phyloP scores from a whole-genome alignment of 2,888 invertebrate genomes.

The Hyalella azteca region DNA sequence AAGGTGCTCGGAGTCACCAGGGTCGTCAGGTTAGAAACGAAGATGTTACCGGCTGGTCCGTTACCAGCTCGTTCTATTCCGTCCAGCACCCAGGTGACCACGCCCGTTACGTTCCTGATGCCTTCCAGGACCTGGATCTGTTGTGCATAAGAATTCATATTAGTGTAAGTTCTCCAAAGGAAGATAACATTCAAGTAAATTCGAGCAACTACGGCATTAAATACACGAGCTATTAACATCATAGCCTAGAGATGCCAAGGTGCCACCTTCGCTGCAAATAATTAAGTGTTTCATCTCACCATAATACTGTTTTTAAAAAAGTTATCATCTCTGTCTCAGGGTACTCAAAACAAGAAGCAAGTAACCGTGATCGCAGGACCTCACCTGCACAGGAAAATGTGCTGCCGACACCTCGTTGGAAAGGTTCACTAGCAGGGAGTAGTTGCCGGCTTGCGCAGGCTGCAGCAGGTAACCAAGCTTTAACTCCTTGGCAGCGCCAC shows the following conservation, averaged over 20 bases:
- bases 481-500: background rate
- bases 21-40: conserved; percentile 38
- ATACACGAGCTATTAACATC: too few species aligned
- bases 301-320: too few species aligned
- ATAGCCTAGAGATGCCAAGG: too few species aligned
- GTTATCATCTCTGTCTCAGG: too few species aligned
- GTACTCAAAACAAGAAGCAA: too few species aligned
- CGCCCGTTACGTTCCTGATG: conserved; percentile 15
- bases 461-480: background rate
- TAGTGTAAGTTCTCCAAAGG: too few species aligned
- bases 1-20: conserved; percentile 23
- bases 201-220: too few species aligned
- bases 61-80: conserved; percentile 18
- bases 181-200: too few species aligned
- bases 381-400: background rate
- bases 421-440: conserved; percentile 26
- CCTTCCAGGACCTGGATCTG: conserved; percentile 18
- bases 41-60: conserved; percentile 1
- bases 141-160: too few species aligned
- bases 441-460: conserved; percentile 14
- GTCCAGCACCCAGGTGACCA: background rate
- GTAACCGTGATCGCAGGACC: too few species aligned
- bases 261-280: too few species aligned
- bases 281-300: too few species aligned
- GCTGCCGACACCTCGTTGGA: conserved; percentile 42